phyloP scores from a whole-genome alignment of 2,888 invertebrate species.

The Rhabditophanes sp. region DNA sequence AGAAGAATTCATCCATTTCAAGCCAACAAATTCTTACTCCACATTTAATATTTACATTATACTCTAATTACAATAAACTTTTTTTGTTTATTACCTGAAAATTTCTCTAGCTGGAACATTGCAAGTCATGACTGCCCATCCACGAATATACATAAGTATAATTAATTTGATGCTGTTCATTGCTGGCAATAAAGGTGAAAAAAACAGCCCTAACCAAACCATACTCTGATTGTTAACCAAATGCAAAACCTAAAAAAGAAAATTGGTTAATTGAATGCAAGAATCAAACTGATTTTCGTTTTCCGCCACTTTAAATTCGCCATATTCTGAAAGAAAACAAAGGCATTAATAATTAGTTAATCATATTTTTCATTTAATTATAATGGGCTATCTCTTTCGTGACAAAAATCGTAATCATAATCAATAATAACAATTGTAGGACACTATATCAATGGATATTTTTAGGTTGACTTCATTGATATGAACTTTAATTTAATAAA shows the following conservation, averaged over 20 bases:
- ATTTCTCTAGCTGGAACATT: constrained; percentile 88
- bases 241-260: no score
- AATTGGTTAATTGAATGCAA: no score
- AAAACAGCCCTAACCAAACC: constrained; percentile 98
- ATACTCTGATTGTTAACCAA: constrained; percentile 79
- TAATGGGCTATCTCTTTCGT: no score
- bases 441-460: no score
- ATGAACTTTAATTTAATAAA: no score
- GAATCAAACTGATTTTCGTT: no score
- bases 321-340: constrained; percentile 65
- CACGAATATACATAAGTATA: constrained; percentile 56
- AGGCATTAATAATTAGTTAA: no score
- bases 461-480: no score
- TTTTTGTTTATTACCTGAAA: constrained; percentile 52
- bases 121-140: constrained; percentile 56
- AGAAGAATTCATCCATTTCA: no score
- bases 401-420: no score
- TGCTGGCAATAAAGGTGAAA: constrained; percentile 76
- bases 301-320: constrained; percentile 94
- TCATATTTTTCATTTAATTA: constrained; percentile 5
- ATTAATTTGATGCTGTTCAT: constrained; percentile 76
- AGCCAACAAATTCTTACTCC: no score
- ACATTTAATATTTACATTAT: background rate
- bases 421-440: no score
- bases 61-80: background rate